A percentile compares a stretch with the other conserved stretches of the same genome.
Conservation (phyloP, 2,797 vertebrate genomes). For the Melanotaenia boesemani region DNA sequence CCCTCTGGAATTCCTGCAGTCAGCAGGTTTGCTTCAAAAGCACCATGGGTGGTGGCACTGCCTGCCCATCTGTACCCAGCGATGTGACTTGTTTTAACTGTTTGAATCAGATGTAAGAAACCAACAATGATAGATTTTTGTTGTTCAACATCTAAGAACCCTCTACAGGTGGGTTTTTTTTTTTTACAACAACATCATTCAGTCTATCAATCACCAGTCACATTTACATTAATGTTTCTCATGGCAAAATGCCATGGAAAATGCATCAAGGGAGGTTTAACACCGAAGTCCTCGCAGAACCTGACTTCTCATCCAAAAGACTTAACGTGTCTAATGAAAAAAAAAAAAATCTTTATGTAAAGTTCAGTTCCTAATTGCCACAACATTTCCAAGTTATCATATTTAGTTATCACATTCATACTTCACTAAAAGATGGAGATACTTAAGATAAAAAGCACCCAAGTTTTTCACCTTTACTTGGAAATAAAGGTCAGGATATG, state of each 20-base stretch:
- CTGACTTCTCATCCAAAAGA: neutral
- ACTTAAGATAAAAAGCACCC: neutral
- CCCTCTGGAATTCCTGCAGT: constrained; percentile 71
- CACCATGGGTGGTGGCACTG: constrained; percentile 49
- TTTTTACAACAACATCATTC: neutral
- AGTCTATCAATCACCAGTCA: neutral
- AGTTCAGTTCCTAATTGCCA: too few relatives aligned
- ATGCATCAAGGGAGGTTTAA: neutral
- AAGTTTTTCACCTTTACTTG: neutral
- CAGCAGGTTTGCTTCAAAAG: constrained; percentile 71
- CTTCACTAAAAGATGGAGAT: neutral
- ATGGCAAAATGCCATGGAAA: too few relatives aligned
- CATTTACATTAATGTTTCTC: neutral
- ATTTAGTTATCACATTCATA: neutral
- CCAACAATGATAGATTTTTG: neutral
- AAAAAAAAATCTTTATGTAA: too few relatives aligned
- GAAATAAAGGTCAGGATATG: neutral
- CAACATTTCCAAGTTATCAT: too few relatives aligned
- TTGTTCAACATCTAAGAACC: neutral
- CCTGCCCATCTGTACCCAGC: constrained; percentile 45
- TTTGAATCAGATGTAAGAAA: constrained; percentile 3
- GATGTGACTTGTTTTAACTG: constrained; percentile 2
- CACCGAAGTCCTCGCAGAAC: neutral
- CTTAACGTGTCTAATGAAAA: too few relatives aligned
- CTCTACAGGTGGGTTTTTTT: neutral